These are phyloP conservation scores for Parazoanthus swiftii DNA, from an alignment of 92 coral and sea anemone genomes.

Conservation along the genomic window DNA sequence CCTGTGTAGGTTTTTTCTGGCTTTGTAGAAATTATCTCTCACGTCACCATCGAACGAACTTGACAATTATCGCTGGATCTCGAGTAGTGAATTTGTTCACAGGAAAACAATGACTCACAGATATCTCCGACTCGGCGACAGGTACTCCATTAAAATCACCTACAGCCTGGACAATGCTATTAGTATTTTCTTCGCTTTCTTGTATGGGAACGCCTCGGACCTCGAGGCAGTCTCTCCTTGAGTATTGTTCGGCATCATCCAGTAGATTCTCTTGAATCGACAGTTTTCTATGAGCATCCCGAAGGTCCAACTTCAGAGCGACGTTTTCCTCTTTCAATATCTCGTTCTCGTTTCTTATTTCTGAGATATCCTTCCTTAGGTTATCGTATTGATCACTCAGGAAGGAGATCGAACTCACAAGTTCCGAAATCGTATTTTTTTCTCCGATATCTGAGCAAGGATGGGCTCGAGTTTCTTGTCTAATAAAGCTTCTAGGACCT, in stretches of 20 bases:
- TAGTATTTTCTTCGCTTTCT: constrained; percentile 18
- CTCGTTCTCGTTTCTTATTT: too few species aligned
- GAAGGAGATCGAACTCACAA: too few species aligned
- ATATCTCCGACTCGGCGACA: neutral
- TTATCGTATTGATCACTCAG: too few species aligned
- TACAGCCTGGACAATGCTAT: neutral
- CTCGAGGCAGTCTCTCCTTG: neutral
- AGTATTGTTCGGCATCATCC: neutral
- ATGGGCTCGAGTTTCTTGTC: too few species aligned
- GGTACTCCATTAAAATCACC: too few species aligned
- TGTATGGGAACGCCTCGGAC: constrained; percentile 1
- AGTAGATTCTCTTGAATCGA: constrained; percentile 2
- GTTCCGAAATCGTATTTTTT: too few species aligned
- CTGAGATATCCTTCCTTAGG: too few species aligned
- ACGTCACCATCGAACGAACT: neutral
- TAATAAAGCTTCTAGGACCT: too few species aligned
- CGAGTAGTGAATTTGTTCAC: constrained; percentile 2
- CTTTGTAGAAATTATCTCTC: neutral
- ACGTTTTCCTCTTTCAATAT: too few species aligned
- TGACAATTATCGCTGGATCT: neutral
- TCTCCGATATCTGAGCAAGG: too few species aligned
- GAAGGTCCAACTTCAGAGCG: neutral
- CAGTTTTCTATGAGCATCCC: constrained; percentile 10
- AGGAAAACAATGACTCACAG: neutral
- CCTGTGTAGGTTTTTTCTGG: neutral